These are phyloP conservation scores for Bambusicola thoracicus DNA, from an alignment of 2,113 vertebrate genomes.

Conservation along the genomic window DNA sequence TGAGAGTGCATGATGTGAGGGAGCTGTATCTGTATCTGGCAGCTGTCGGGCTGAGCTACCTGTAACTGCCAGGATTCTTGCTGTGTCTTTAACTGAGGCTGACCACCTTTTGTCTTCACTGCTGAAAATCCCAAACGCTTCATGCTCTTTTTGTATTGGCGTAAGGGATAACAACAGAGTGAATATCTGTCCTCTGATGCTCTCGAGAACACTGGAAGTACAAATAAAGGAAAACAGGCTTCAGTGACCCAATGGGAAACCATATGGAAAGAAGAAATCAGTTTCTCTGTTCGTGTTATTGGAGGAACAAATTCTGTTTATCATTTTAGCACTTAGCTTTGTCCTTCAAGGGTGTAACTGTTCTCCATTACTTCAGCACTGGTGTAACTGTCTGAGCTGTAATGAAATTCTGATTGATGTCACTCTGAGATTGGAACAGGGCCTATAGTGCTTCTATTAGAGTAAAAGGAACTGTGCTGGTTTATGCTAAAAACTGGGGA, in stretches of 20 bases:
- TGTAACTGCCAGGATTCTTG: not conserved
- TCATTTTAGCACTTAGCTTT: not conserved
- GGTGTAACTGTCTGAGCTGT: not conserved
- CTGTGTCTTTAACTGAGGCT: not conserved
- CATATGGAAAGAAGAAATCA: not conserved
- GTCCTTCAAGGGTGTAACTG: not conserved
- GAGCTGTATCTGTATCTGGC: not conserved
- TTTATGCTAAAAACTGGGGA: not conserved
- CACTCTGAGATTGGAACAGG: not conserved
- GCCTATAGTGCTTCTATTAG: not conserved
- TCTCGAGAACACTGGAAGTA: not conserved
- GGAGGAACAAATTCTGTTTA: not conserved
- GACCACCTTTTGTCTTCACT: not conserved
- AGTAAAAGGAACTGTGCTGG: not conserved
- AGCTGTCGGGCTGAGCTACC: not conserved
- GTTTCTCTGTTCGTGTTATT: not conserved
- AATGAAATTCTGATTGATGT: constrained; percentile 15
- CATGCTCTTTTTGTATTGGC: not conserved
- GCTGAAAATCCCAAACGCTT: constrained; percentile 8
- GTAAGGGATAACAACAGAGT: not conserved
- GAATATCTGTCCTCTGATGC: not conserved
- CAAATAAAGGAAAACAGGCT: not conserved
- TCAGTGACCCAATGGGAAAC: not conserved
- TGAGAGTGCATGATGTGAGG: not conserved
- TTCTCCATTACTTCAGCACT: not conserved